phyloP scores from a whole-genome alignment of 2,797 vertebrate species.

The Pagetopsis macropterus region DNA sequence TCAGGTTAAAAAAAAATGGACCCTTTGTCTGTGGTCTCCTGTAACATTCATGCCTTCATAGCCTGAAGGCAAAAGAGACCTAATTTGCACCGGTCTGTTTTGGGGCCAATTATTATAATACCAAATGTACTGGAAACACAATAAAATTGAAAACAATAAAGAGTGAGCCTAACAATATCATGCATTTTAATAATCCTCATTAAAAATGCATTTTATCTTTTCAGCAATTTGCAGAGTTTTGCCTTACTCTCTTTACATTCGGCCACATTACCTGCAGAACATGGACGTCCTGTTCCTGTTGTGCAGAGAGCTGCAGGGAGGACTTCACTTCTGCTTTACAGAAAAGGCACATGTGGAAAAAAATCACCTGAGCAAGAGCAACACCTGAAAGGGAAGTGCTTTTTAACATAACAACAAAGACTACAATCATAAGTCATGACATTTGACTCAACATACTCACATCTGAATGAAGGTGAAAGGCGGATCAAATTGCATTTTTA shows the following conservation, averaged over 20 bases:
- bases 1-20: slow-evolving; percentile 72
- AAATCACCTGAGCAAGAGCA: not conserved
- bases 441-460: not conserved
- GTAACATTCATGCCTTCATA: slow-evolving; percentile 74
- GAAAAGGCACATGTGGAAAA: not conserved
- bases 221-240: slow-evolving; percentile 61
- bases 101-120: slow-evolving; percentile 87
- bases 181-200: slow-evolving; percentile 77
- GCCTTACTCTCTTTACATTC: slow-evolving; percentile 24
- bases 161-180: slow-evolving; percentile 52
- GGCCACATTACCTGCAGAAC: slow-evolving; percentile 39
- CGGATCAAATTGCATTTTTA: no score
- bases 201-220: slow-evolving; percentile 72
- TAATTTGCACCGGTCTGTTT: slow-evolving; percentile 84
- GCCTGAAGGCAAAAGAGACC: slow-evolving; percentile 81
- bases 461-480: not conserved
- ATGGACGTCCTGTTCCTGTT: not conserved
- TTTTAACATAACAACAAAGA: no score
- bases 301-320: not conserved
- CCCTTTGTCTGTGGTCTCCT: slow-evolving; percentile 81
- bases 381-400: not conserved
- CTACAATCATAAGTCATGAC: not conserved
- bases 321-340: not conserved
- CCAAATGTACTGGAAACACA: slow-evolving; percentile 82
- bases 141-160: slow-evolving; percentile 81